Evolutionary conservation across 23 tunicate genomes (phyloP), one percentile per base, ranked within the genome.

Genomic region (Styela plicata): DNA sequence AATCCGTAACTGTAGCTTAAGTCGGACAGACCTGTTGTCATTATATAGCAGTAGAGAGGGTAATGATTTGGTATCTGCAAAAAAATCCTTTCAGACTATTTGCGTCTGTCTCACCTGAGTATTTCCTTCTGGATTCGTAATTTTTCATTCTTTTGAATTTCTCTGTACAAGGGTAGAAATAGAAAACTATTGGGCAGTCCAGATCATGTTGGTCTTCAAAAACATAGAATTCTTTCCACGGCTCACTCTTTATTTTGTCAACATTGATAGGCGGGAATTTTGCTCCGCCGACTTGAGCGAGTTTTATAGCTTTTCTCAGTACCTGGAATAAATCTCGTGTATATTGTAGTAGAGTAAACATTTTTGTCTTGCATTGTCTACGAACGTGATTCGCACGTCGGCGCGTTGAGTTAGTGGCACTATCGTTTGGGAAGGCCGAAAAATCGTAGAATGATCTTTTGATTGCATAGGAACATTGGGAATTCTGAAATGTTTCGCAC

Each of bases 141-240:
- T n/a, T 76, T 29, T 76, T 76, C 32, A 76, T 21, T 44, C 37
- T 52, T n/a, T 53, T 52, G 31, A 76, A 76, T n/a, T 36, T 76
- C 27, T 26, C 37, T 23, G 66, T 53, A 29, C 81, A 44, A 20
- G 64, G 63, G 27, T 44, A 23, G 1, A 76, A 76, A 28, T 53
- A 76, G 64, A 76, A 76, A 25, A 76, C 81, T 26, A 44, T 52
- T 20, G 81, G 81, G 33, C 81, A 76, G 0, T 76, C 66, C 19
- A 16, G 26, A 29, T 76, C 81, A 10, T 76, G 17, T 7, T 10
- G 29, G 0, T 76, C 81, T 2, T 76, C 81, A 2, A 76, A 76
- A 21, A 76, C 31, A 44, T 76, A 76, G 27, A 76, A 53, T 76
- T 76, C 81, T 20, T 44, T 37, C 66, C 36, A 44, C 22, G 81